Percentiles rank a stretch among this genome's conserved stretches.
Evolutionary conservation across 2,888 invertebrate genomes (phyloP).

Genomic region (Dysmachus trigonus): DNA sequence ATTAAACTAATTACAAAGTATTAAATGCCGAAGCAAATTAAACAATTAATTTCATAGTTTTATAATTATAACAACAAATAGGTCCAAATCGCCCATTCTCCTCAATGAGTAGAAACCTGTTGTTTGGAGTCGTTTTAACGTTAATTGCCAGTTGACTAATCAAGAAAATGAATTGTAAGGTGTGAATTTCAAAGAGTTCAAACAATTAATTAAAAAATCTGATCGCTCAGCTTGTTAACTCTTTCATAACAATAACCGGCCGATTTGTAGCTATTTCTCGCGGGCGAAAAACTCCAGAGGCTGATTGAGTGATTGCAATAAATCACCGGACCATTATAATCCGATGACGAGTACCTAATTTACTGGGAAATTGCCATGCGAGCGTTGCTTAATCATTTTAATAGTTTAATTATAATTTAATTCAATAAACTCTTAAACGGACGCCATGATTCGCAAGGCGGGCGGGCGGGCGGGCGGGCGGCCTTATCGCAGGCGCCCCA

Average conservation of each 20-base stretch:
- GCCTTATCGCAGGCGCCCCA: slow-evolving; percentile 38
- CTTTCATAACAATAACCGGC: background rate
- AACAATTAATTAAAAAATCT: background rate
- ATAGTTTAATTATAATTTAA: slow-evolving; percentile 42
- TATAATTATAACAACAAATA: too few species aligned
- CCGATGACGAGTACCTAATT: slow-evolving; percentile 33
- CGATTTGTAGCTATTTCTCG: background rate
- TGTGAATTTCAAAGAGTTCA: background rate
- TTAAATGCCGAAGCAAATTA: too few species aligned
- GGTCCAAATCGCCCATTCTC: too few species aligned
- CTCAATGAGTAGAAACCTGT: background rate
- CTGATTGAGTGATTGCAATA: slow-evolving; percentile 22
- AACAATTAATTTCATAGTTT: too few species aligned
- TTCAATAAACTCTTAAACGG: slow-evolving; percentile 34
- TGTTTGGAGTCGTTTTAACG: background rate
- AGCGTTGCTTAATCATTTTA: slow-evolving; percentile 31
- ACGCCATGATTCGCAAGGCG: slow-evolving; percentile 38
- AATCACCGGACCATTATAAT: slow-evolving; percentile 23
- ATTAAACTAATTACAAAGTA: too few species aligned
- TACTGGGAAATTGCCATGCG: slow-evolving; percentile 23
- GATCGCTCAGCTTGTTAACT: background rate
- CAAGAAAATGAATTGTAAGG: background rate
- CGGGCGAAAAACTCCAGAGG: background rate
- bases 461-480: background rate
- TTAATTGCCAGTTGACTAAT: background rate